Conservation (phyloP, 2,797 vertebrate species). For the Anomalospiza imberbis region DNA sequence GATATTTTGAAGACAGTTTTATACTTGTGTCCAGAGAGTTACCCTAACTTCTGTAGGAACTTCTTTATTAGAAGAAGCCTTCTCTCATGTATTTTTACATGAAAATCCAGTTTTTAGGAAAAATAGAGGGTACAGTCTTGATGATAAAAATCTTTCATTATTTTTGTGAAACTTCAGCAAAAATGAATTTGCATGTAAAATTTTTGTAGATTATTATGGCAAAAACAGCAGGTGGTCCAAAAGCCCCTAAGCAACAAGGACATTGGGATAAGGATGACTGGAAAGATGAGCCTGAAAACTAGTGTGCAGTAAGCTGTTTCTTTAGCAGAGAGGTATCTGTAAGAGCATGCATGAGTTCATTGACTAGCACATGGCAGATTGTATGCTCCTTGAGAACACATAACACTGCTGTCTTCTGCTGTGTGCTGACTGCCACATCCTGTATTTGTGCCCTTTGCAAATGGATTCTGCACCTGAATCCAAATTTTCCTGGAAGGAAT, state of each 20-base stretch:
- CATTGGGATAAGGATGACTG: slow-evolving; percentile 92
- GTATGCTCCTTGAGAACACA: neutral
- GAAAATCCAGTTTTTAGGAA: neutral
- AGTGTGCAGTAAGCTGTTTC: slow-evolving; percentile 76
- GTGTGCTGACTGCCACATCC: neutral
- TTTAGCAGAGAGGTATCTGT: slow-evolving; percentile 25
- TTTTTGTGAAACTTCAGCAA: neutral
- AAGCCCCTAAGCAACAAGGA: slow-evolving; percentile 87
- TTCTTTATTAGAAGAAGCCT: neutral
- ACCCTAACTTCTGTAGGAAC: neutral
- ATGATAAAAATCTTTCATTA: neutral
- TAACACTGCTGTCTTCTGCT: neutral
- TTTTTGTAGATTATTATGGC: slow-evolving; percentile 91
- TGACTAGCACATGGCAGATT: slow-evolving; percentile 19
- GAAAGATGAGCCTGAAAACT: slow-evolving; percentile 85
- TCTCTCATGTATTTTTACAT: neutral
- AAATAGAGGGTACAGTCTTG: neutral
- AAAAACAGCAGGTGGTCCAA: slow-evolving; percentile 91
- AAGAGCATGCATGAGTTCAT: slow-evolving; percentile 46
- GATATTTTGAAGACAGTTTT: neutral
- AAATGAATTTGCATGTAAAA: slow-evolving; percentile 52
- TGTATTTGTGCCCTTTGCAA: neutral
- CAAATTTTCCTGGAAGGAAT: neutral
- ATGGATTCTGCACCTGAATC: neutral
- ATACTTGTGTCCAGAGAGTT: neutral